phyloP scores from a whole-genome alignment of 1,140 invertebrate species.

The Dendrolimus punctatus region DNA sequence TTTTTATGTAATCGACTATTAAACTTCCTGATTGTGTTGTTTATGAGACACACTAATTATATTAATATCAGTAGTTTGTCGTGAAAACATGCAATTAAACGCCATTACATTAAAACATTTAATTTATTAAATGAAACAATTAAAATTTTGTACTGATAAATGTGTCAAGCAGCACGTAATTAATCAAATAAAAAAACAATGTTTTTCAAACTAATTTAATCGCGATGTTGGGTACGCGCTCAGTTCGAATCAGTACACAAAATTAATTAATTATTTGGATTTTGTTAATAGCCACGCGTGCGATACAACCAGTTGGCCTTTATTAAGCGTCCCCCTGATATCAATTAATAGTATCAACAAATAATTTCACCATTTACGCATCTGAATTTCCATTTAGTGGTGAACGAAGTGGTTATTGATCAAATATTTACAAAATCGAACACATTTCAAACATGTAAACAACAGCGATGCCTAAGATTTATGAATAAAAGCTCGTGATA shows the following conservation, averaged over 20 bases:
- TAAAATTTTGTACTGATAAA: neutral
- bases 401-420: slow-evolving; percentile 7
- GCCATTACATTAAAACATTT: no score
- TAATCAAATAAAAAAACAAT: slow-evolving; percentile 2
- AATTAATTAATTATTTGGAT: slow-evolving; percentile 43
- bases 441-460: no score
- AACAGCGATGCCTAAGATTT: no score
- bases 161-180: neutral
- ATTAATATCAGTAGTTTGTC: no score
- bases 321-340: slow-evolving; percentile 37
- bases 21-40: no score
- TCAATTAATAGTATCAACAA: slow-evolving; percentile 39
- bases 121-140: no score
- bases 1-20: no score
- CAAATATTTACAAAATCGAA: slow-evolving; percentile 18
- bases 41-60: no score
- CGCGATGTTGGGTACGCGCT: neutral
- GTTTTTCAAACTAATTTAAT: slow-evolving; percentile 1
- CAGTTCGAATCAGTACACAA: slow-evolving; percentile 7
- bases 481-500: neutral
- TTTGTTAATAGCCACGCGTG: slow-evolving; percentile 35
- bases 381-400: slow-evolving; percentile 14
- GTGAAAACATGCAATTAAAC: no score
- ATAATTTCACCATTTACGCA: slow-evolving; percentile 32
- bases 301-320: slow-evolving; percentile 28